Evolutionary conservation across 2,797 vertebrate species (phyloP).

Genomic region (Lithobates pipiens): DNA sequence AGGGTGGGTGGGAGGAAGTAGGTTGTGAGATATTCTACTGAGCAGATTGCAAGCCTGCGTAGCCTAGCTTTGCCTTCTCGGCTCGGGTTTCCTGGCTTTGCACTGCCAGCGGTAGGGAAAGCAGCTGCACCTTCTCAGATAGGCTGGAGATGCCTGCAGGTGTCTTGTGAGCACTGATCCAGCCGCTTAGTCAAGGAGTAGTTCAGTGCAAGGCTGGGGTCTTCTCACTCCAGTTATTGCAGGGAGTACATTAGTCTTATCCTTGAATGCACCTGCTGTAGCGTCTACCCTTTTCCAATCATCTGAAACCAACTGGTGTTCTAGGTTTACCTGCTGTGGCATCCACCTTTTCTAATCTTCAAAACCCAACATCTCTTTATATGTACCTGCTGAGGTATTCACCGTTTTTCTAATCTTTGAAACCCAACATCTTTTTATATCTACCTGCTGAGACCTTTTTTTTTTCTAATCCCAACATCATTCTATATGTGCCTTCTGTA

Average conservation of each 20-base stretch:
- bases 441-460: no score
- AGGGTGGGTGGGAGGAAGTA: background rate
- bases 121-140: constrained; percentile 54
- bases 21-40: background rate
- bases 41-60: background rate
- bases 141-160: constrained; percentile 43
- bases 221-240: background rate
- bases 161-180: constrained; percentile 37
- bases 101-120: constrained; percentile 47
- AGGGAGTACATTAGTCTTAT: background rate
- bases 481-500: no score
- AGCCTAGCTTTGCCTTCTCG: background rate
- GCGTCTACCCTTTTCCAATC: no score
- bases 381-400: no score
- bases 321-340: no score
- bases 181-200: constrained; percentile 9
- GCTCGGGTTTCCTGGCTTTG: background rate
- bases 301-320: no score
- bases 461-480: no score
- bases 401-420: no score
- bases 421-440: no score
- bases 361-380: no score
- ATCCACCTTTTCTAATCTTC: no score
- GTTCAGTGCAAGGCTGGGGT: background rate
- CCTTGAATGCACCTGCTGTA: background rate